Evolutionary conservation across 2,888 invertebrate species (phyloP), one percentile per base, ranked within the genome.

Genomic region (Drosophila buzzatii): DNA sequence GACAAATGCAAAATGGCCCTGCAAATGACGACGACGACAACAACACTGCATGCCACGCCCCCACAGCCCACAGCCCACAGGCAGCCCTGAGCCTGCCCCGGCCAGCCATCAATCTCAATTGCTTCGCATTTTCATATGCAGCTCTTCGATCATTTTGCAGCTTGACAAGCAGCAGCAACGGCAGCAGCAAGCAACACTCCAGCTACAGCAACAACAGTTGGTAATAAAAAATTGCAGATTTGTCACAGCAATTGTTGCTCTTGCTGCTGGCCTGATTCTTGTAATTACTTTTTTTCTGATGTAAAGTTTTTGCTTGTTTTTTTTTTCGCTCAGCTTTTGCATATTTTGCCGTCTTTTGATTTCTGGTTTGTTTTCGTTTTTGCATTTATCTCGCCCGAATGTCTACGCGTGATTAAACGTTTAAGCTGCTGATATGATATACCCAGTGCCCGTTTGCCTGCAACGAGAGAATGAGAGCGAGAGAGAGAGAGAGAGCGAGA

Each of bases 51-150:
- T 65, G 88, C 63, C 83, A 83, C 87, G 80, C 84, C 86, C 58
- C 79, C 78, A n/a, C 23, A 23, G 23, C 23, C 23, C 57, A 62
- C 58, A 65, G 82, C 81, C 82, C 79, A 77, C 82, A 59, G 77
- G 33, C 77, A 79, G 79, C 79, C 79, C 79, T 79, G 76, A 73
- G 79, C 79, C 72, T 70, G 76, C 62, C 78, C 76, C 63, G 65
- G 62, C 80, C 85, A 82, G 76, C 87, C 85, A 87, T 87, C 89
- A 87, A 87, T 87, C 86, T 87, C 89, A 87, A 87, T 87, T 87
- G 86, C 89, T 85, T 86, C 86, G 86, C 85, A 87, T 86, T 89
- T 87, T 87, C 89, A 85, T 82, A 83, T 87, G 87, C 81, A 83
- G 85, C 86, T 87, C 86, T 87, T 87, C 86, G 86, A 87, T 87